Evolutionary conservation across 2,113 vertebrate genomes (phyloP), one percentile per base, ranked within the genome.

Genomic region (Pipra filicauda): DNA sequence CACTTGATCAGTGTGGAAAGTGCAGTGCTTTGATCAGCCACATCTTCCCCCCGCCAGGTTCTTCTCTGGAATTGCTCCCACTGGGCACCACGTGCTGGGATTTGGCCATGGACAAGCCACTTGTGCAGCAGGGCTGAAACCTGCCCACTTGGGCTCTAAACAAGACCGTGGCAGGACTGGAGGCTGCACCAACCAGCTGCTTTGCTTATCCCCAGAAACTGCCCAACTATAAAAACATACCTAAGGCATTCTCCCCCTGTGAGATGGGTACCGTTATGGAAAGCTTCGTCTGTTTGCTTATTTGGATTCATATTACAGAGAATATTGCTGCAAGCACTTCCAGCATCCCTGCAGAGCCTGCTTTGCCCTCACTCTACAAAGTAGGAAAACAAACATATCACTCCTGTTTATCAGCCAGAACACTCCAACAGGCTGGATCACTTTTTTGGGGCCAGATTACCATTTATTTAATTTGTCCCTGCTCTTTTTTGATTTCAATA

Each of bases 271-370:
- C 37, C 15, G 43, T 61, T 39, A 28, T 7, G 15, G 54, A 85
- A 90, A 72, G n/a, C 49, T 91, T 46, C 66, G 31, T 64, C n/a
- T 87, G 30, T 54, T 95, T 26, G 3, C 52, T 91, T 91, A 70
- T 91, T 94, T 94, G 82, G 67, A 91, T 90, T 95, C 89, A 71
- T 55, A 73, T 54, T 88, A 85, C 31, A 93, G 74, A 85, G 95
- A 73, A 76, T 22, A 79, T 37, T 67, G 71, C 94, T 71, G 67
- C n/a, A 55, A 96, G 88, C 93, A 43, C 73, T 88, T 79, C 58
- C 82, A 87, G 74, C 75, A 59, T 88, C 85, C 75, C 59, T 67
- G 75, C n/a, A 79, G 78, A 83, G 78, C 37, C 35, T 70, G 71
- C 74, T 96, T 91, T 82, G 58, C 91, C 89, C 87, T 66, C 43